Percentiles rank a stretch among this genome's conserved stretches.
Evolutionary conservation across 2,888 invertebrate genomes (phyloP).

Genomic region (Bedellia somnulentella): DNA sequence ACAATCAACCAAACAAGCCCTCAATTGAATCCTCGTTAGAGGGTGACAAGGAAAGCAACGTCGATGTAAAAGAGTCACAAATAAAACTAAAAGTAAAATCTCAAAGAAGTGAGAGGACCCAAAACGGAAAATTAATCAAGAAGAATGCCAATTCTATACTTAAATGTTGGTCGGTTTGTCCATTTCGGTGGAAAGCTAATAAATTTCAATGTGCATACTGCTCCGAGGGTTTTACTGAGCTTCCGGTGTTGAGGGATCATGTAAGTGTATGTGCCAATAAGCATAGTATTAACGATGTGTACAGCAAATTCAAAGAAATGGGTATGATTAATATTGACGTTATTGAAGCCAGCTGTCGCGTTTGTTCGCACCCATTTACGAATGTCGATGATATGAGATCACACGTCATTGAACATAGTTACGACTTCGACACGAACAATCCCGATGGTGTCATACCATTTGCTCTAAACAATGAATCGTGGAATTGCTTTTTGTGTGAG

Average conservation of each 20-base stretch:
- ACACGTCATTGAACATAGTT: constrained; percentile 31
- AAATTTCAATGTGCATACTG: constrained; percentile 45
- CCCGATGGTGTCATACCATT: constrained; percentile 46
- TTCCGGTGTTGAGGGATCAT: constrained; percentile 26
- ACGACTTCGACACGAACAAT: constrained; percentile 24
- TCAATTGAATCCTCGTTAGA: constrained; percentile 17
- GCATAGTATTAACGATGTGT: constrained; percentile 34
- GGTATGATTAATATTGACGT: constrained; percentile 40
- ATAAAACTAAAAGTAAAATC: constrained; percentile 21
- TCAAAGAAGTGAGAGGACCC: constrained; percentile 33
- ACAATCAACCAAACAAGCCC: no score
- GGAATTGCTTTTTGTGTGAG: constrained; percentile 36
- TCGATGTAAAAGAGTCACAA: no score
- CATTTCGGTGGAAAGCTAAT: constrained; percentile 45
- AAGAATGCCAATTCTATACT: constrained; percentile 36
- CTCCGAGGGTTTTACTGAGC: constrained; percentile 36
- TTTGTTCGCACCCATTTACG: constrained; percentile 23
- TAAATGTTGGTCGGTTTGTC: constrained; percentile 37
- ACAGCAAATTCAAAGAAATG: constrained; percentile 48
- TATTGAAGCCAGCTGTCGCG: constrained; percentile 27
- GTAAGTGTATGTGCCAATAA: constrained; percentile 24
- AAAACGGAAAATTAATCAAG: constrained; percentile 38
- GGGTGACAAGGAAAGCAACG: constrained; percentile 13
- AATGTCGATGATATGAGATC: constrained; percentile 26
- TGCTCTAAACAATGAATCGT: constrained; percentile 31